These are phyloP conservation scores for Pollimyrus isidori DNA, from an alignment of 2,113 vertebrate species.

Conservation along the genomic window DNA sequence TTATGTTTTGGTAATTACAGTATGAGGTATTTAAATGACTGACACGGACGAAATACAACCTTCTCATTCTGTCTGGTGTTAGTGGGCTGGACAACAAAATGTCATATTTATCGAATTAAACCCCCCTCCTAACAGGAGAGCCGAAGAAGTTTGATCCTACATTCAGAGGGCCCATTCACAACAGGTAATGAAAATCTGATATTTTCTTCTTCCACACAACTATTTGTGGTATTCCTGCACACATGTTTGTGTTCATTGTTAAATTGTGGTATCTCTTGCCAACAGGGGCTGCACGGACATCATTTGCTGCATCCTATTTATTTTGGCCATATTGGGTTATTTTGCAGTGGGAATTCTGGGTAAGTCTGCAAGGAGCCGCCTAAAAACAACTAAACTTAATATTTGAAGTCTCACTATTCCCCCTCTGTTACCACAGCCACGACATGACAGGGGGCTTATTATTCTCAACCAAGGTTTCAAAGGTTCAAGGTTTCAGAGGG, in stretches of 20 bases:
- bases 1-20: not conserved
- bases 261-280: not conserved
- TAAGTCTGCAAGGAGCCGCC: slow-evolving; percentile 46
- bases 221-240: not conserved
- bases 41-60: not conserved
- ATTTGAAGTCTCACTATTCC: not conserved
- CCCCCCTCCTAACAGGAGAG: slow-evolving; percentile 62
- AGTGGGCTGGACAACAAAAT: not conserved
- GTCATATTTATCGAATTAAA: not conserved
- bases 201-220: not conserved
- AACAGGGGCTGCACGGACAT: slow-evolving; percentile 84
- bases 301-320: slow-evolving; percentile 78
- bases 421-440: not conserved
- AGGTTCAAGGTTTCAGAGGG: not conserved
- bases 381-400: not conserved
- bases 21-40: not conserved
- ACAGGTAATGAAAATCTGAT: slow-evolving; percentile 42
- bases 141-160: slow-evolving; percentile 79
- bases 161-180: slow-evolving; percentile 77
- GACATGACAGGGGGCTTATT: not conserved
- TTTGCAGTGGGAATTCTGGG: slow-evolving; percentile 82
- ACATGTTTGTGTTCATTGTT: not conserved
- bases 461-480: not conserved
- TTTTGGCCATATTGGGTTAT: slow-evolving; percentile 74
- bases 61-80: not conserved